Evolutionary conservation across 2,113 vertebrate genomes (phyloP).

Genomic region (Microcebus ravelobensis): DNA sequence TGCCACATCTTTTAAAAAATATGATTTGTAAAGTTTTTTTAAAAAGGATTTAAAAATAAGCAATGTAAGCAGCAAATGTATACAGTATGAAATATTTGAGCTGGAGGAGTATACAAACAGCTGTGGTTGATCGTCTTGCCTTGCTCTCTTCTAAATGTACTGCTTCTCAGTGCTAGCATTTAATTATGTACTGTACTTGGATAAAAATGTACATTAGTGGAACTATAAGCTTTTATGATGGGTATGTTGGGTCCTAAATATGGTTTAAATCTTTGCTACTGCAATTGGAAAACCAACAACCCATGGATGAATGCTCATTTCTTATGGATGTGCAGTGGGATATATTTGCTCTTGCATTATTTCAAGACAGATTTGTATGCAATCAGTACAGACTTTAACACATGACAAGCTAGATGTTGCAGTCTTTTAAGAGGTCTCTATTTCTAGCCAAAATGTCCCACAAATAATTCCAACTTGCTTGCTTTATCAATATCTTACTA

Average conservation of each 20-base stretch:
- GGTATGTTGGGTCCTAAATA: conserved; percentile 61
- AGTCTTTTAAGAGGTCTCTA: conserved; percentile 36
- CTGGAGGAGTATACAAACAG: conserved; percentile 70
- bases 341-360: conserved; percentile 56
- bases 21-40: not conserved
- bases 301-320: conserved; percentile 56
- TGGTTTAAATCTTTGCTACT: conserved; percentile 49
- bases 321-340: not conserved
- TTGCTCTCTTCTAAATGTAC: conserved; percentile 71
- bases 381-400: conserved; percentile 61
- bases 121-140: conserved; percentile 68
- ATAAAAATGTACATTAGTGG: conserved; percentile 69
- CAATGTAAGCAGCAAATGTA: not conserved
- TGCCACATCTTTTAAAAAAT: conserved; percentile 35
- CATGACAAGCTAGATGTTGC: conserved; percentile 3
- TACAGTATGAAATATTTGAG: conserved; percentile 60
- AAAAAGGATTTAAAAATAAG: conserved; percentile 47
- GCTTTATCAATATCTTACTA: not conserved
- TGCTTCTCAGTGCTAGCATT: conserved; percentile 57
- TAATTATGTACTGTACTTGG: conserved; percentile 71
- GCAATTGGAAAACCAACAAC: conserved; percentile 57
- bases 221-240: conserved; percentile 72
- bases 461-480: not conserved
- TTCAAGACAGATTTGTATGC: conserved; percentile 41
- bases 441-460: conserved; percentile 14